Evolutionary conservation across 2,113 vertebrate genomes (phyloP).

Genomic region (Pangasianodon gigas): DNA sequence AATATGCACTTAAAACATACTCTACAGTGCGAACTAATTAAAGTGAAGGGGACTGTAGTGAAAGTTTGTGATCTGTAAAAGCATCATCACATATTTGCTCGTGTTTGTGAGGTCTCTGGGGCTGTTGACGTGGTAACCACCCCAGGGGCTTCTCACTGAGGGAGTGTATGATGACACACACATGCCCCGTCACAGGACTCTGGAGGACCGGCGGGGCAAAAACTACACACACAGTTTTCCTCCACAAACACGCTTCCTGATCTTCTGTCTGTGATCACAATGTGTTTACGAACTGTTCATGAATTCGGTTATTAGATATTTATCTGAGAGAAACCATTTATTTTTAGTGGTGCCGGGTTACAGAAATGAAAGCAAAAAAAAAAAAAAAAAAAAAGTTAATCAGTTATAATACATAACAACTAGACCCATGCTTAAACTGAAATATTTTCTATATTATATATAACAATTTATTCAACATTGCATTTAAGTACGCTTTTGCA

Average conservation of each 20-base stretch:
- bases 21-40: neutral
- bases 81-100: neutral
- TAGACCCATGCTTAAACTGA: neutral
- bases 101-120: neutral
- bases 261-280: neutral
- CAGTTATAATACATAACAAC: neutral
- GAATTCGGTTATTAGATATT: neutral
- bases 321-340: neutral
- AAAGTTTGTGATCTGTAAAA: neutral
- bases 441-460: neutral
- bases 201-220: neutral
- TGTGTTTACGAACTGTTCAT: neutral
- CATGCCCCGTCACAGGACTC: neutral
- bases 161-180: constrained; percentile 5
- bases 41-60: neutral
- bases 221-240: neutral
- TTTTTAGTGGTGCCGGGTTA: neutral
- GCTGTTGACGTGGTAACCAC: neutral
- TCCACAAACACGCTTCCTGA: neutral
- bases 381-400: neutral
- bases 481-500: neutral
- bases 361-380: neutral
- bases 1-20: neutral
- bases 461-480: neutral
- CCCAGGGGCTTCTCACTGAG: neutral